These are phyloP conservation scores for Salminus brasiliensis DNA, from an alignment of 2,113 vertebrate species.

Conservation along the genomic window DNA sequence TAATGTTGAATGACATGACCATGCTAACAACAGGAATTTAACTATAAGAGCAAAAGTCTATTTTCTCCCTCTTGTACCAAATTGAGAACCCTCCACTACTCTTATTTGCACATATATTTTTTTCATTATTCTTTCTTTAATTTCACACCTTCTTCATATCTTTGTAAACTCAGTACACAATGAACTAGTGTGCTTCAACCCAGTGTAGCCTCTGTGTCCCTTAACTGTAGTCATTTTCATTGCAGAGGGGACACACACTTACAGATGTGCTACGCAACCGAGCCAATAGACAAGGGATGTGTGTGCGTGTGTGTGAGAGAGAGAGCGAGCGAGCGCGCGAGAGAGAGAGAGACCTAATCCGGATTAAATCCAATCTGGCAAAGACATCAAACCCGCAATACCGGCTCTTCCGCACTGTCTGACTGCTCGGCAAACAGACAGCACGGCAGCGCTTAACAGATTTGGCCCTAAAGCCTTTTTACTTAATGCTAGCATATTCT, in stretches of 20 bases:
- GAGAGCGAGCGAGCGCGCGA: conserved; percentile 25
- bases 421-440: conserved; percentile 64
- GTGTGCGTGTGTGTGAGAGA: background rate
- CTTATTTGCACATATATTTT: no score
- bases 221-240: background rate
- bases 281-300: conserved; percentile 33
- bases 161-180: background rate
- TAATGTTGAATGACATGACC: no score
- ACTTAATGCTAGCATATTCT: conserved; percentile 65
- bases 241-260: conserved; percentile 11
- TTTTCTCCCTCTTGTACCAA: no score
- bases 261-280: conserved; percentile 23
- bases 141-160: background rate
- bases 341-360: conserved; percentile 72
- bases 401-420: conserved; percentile 75
- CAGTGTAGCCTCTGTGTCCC: conserved; percentile 3
- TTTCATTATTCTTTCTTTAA: background rate
- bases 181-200: background rate
- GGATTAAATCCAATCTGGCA: conserved; percentile 86
- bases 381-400: conserved; percentile 81
- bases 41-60: no score
- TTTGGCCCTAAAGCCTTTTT: conserved; percentile 63
- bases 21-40: no score
- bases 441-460: conserved; percentile 61
- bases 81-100: no score